These are phyloP conservation scores for Psix sp. DNA, from an alignment of 1,140 invertebrate species.

Conservation along the genomic window DNA sequence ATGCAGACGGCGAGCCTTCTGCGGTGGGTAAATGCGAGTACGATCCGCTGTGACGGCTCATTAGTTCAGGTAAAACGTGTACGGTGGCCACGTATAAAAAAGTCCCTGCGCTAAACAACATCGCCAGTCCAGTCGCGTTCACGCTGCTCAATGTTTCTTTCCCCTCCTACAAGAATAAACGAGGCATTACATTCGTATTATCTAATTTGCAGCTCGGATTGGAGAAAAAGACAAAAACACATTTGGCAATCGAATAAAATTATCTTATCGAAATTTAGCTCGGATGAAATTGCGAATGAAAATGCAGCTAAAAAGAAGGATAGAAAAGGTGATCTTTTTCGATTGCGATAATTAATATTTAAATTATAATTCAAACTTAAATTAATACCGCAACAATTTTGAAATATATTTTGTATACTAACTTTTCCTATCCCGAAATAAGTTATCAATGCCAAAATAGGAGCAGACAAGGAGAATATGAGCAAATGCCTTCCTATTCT, in stretches of 20 bases:
- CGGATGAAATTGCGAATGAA: too few relatives aligned
- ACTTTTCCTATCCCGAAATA: conserved; percentile 96
- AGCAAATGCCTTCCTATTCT: conserved; percentile 92
- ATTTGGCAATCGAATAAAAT: too few relatives aligned
- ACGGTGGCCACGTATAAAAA: conserved; percentile 99
- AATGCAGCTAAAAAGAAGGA: too few relatives aligned
- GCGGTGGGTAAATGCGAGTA: conserved; percentile 77
- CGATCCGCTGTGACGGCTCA: conserved; percentile 76
- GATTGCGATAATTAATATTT: conserved; percentile 40
- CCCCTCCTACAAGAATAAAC: conserved; percentile 76
- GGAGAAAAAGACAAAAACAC: too few relatives aligned
- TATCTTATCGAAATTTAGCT: too few relatives aligned
- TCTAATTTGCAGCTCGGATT: too few relatives aligned
- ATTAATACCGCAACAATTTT: too few relatives aligned
- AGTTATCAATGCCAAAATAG: conserved; percentile 91
- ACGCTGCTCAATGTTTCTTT: conserved; percentile 86
- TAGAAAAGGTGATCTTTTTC: too few relatives aligned
- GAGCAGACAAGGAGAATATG: conserved; percentile 96
- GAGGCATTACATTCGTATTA: too few relatives aligned
- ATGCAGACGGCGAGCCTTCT: conserved; percentile 75
- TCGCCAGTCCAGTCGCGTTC: conserved; percentile 96
- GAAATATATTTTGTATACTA: too few relatives aligned
- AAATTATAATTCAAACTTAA: too few relatives aligned
- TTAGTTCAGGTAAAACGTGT: conserved; percentile 96
- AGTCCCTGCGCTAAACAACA: conserved; percentile 99